Percentiles rank a stretch among this genome's conserved stretches.
These are phyloP conservation scores for Hippocampus zosterae DNA, from an alignment of 2,113 vertebrate species.

Conservation along the genomic window DNA sequence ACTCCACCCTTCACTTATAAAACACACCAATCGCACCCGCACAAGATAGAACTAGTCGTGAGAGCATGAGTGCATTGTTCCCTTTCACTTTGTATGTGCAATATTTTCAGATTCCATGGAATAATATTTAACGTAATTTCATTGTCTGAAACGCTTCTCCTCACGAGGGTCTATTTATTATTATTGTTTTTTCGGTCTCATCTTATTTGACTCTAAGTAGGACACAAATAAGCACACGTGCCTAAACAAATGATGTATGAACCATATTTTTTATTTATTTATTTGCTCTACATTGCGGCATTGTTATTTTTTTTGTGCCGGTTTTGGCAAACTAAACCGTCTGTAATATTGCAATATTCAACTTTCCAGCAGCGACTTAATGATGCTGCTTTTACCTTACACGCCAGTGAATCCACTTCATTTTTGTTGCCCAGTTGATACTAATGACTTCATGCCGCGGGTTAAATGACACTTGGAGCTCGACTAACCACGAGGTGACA, in stretches of 20 bases:
- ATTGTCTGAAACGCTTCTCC: too few species aligned
- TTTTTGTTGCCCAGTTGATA: neutral
- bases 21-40: too few species aligned
- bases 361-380: too few species aligned
- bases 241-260: too few species aligned
- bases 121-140: too few species aligned
- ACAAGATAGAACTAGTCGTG: too few species aligned
- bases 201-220: neutral
- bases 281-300: too few species aligned
- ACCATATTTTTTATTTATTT: neutral
- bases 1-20: neutral
- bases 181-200: too few species aligned
- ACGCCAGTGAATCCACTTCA: neutral
- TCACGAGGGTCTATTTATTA: too few species aligned
- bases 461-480: neutral
- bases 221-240: neutral
- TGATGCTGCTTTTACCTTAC: neutral
- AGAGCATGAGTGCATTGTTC: neutral
- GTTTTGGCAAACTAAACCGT: too few species aligned
- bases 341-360: too few species aligned
- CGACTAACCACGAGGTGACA: constrained; percentile 21
- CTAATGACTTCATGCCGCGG: neutral
- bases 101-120: neutral
- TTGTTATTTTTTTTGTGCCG: too few species aligned
- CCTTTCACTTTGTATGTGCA: neutral